Base-by-base conservation (phyloP, 2,113 vertebrate species). In the Zapornia atra region DNA sequence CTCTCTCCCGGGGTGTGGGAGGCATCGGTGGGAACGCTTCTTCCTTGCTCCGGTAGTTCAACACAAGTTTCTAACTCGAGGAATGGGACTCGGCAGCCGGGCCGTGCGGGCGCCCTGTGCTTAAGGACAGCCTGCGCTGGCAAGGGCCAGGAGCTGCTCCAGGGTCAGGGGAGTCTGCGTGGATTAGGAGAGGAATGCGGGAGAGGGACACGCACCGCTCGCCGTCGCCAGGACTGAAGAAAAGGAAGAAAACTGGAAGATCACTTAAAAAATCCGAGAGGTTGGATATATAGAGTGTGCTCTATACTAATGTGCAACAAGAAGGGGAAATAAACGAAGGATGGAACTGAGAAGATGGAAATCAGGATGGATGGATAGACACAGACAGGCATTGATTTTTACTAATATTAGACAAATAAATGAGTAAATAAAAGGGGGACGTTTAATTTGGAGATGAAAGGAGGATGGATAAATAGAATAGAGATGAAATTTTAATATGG, bases 371-470 rank as follows among this genome's bases (percentile, higher is more conserved):
- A 80, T 66, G 72, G 69, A 38, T 38, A 60, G 66, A 73, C 15
- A 34, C 24, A 88, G 61, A 85, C 7, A 68, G 14, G 29, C 85
- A 73, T 50, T 80, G 73, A 63, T 72, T 79, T 88, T 89, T 91
- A 59, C 28, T 57, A 64, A 36, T 82, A 70, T 54, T 66, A 73
- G 50, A 50, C 12, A 6, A 51, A 72, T 48, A 70, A 84, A 50
- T 4, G 7, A 11, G 61, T 53, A 61, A 79, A 64, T 80, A 53
- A 89, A 76, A 91, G 51, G 24, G 10, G 51, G 17, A 73, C 0
- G 2, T 77, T 80, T 94, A 57, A 86, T 94, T 94, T 94, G 63
- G 53, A 44, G 31, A 46, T 54, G 68, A 88, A 86, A 69, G 10
- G 20, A 50, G 48, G 46, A 70, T 85, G 38, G 42, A 50, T 91